Conservation (phyloP, 2,113 vertebrate species). For the Jaculus jaculus region DNA sequence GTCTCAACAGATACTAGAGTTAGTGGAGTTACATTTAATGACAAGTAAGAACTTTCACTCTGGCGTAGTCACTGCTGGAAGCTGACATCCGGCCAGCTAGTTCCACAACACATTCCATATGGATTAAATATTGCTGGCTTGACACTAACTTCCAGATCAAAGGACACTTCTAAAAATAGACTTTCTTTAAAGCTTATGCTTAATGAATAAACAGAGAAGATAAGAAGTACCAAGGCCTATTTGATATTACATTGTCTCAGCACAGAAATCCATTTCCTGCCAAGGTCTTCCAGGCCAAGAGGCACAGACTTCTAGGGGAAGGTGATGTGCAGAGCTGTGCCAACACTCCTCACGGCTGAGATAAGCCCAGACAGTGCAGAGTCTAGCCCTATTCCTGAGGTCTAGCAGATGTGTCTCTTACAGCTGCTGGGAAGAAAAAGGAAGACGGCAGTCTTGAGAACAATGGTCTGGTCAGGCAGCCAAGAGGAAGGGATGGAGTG, state of each 20-base stretch:
- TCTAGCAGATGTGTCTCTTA: conserved; percentile 64
- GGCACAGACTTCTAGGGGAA: conserved; percentile 35
- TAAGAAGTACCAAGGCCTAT: conserved; percentile 34
- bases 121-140: conserved; percentile 64
- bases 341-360: not conserved
- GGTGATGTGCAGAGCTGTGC: not conserved
- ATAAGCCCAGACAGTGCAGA: conserved; percentile 62
- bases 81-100: not conserved
- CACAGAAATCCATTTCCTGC: conserved; percentile 70
- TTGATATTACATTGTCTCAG: conserved; percentile 68
- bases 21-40: not conserved
- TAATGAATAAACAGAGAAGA: conserved; percentile 67
- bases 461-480: conserved; percentile 63
- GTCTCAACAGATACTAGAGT: not conserved
- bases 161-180: conserved; percentile 76
- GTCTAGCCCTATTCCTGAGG: conserved; percentile 69
- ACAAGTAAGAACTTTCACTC: not conserved
- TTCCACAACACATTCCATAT: conserved; percentile 54
- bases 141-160: conserved; percentile 77
- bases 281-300: conserved; percentile 61
- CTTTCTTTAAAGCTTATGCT: conserved; percentile 65
- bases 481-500: conserved; percentile 69
- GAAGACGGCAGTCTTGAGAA: conserved; percentile 63
- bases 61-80: not conserved
- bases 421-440: conserved; percentile 61